Conservation (phyloP, 1,140 invertebrate genomes). For the Triops longicaudatus region DNA sequence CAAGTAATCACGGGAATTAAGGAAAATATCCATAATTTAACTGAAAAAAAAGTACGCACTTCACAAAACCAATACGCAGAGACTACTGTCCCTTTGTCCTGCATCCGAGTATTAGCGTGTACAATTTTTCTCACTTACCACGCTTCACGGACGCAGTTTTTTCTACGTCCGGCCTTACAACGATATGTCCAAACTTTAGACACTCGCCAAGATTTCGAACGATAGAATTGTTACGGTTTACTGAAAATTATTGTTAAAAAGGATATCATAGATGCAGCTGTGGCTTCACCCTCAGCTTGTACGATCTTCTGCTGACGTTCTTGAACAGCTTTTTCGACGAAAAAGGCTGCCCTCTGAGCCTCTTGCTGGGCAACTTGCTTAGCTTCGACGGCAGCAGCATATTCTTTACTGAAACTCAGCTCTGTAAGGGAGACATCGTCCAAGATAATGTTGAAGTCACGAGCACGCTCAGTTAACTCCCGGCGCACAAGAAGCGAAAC, state of each 20-base stretch:
- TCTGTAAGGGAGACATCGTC: slow-evolving; percentile 99
- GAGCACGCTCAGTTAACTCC: slow-evolving; percentile 90
- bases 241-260: slow-evolving; percentile 44
- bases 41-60: not conserved
- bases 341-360: slow-evolving; percentile 94
- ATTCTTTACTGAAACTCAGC: slow-evolving; percentile 96
- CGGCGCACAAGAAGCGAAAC: slow-evolving; percentile 85
- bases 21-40: slow-evolving; percentile 41
- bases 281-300: slow-evolving; percentile 98
- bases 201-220: slow-evolving; percentile 35
- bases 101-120: not conserved
- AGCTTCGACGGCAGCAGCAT: slow-evolving; percentile 98
- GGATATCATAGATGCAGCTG: slow-evolving; percentile 95
- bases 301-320: slow-evolving; percentile 99
- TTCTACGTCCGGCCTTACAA: slow-evolving; percentile 34
- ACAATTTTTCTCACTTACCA: not conserved
- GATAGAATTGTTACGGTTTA: slow-evolving; percentile 22
- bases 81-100: not conserved
- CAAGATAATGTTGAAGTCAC: slow-evolving; percentile 96
- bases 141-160: slow-evolving; percentile 10
- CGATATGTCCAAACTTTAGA: slow-evolving; percentile 25
- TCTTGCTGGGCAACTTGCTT: slow-evolving; percentile 99
- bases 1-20: slow-evolving; percentile 67
- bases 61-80: not conserved
- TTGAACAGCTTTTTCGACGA: slow-evolving; percentile 95